phyloP scores from a whole-genome alignment of 2,113 vertebrate species.

The Pyrgilauda ruficollis region DNA sequence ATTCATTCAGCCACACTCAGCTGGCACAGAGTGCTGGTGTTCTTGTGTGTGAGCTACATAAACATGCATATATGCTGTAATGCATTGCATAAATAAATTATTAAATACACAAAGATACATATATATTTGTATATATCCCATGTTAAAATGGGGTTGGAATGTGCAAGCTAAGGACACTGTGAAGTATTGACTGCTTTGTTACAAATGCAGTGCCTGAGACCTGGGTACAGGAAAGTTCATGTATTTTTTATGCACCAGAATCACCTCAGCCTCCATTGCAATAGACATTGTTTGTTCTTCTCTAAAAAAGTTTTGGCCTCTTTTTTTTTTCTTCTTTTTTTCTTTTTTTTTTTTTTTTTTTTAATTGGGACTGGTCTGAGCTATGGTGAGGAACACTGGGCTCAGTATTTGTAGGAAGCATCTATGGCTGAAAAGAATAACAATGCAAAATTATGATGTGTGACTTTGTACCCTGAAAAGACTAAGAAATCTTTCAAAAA shows the following conservation, averaged over 20 bases:
- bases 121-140: not conserved
- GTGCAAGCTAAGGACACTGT: not conserved
- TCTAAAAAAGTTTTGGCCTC: not conserved
- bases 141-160: not conserved
- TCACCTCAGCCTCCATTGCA: not conserved
- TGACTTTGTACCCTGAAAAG: not conserved
- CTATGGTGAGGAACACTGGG: not conserved
- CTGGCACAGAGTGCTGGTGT: not conserved
- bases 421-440: not conserved
- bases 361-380: not conserved
- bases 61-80: not conserved
- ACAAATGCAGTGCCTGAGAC: too few species aligned
- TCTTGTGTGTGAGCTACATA: not conserved
- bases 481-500: not conserved
- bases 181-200: not conserved
- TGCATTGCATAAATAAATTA: not conserved
- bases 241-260: not conserved
- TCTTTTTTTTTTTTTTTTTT: not conserved
- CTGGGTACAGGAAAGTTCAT: not conserved
- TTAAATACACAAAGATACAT: not conserved
- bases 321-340: not conserved
- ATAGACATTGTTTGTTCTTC: not conserved
- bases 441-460: not conserved
- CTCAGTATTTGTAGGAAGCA: not conserved
- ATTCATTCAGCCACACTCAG: not conserved